phyloP scores from a whole-genome alignment of 2,888 invertebrate genomes.

The Bombylius major region DNA sequence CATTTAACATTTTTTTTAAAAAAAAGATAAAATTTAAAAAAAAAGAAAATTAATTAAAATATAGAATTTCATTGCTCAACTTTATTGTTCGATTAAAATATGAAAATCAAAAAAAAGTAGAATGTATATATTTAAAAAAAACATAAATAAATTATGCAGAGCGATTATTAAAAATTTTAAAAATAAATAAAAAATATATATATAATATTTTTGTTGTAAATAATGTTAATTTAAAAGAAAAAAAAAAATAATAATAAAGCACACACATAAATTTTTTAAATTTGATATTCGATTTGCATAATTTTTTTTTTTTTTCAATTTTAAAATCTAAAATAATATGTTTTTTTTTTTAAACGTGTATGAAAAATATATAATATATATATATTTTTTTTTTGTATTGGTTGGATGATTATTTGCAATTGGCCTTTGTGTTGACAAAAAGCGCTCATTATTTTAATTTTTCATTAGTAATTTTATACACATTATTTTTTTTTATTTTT shows the following conservation, averaged over 20 bases:
- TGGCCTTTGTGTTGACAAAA: conserved; percentile 40
- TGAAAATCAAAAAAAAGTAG: neutral
- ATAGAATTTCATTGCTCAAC: too few relatives aligned
- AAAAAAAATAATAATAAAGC: too few relatives aligned
- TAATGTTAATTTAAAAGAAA: neutral
- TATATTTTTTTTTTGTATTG: neutral
- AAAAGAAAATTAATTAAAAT: too few relatives aligned
- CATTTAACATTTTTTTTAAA: neutral
- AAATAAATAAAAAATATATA: neutral
- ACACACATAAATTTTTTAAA: too few relatives aligned
- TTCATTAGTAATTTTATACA: conserved; percentile 1
- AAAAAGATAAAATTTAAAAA: too few relatives aligned
- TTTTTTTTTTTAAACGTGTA: too few relatives aligned
- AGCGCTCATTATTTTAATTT: conserved; percentile 28
- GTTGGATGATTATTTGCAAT: conserved; percentile 39
- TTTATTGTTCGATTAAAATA: neutral
- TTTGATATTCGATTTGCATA: neutral
- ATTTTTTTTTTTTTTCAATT: neutral
- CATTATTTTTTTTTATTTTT: neutral
- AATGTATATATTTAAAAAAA: neutral
- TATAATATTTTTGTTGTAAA: neutral
- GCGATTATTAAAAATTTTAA: neutral
- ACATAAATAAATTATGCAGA: neutral
- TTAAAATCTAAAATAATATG: neutral
- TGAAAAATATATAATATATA: too few relatives aligned